Base-by-base conservation (phyloP, 1,140 invertebrate species). In the Idris sp. region DNA sequence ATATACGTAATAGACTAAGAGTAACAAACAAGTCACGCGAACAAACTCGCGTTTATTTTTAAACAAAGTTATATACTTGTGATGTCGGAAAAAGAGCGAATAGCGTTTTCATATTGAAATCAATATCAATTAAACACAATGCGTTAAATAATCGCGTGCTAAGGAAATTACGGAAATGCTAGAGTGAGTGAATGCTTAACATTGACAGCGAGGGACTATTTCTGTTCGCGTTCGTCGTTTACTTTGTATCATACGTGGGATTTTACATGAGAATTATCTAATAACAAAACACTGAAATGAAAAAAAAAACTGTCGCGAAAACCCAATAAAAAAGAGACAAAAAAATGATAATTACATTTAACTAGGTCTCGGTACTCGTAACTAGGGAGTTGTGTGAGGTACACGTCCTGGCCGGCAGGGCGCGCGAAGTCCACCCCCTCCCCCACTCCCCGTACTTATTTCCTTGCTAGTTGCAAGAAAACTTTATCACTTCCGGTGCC, bases 351-450 rank as follows among this genome's bases (percentile, higher is more conserved):
- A n/a, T 11, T 0, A 43, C 49, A 28, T 25, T 61, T 2, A 35
- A 84, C 85, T 87, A 87, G 86, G 86, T 85, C 61, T 87, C 85
- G 86, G 86, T 87, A 87, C 86, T 87, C 86, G 86, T 88, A 88
- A 88, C 85, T 88, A 88, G 86, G 86, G 86, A 88, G 86, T 88
- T 88, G 86, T 88, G 86, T 86, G 86, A 88, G 86, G 86, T 88
- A 88, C 84, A 86, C 84, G 85, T 88, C 85, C 86, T 88, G 86
- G 80, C 84, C 86, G 86, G 84, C 85, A 86, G 86, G 86, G 86
- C 86, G 84, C 85, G 84, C 84, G 86, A 86, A 81, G 73, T 86
- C 82, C 85, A 83, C 79, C 86, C 79, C 81, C 84, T 81, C 86
- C 80, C 86, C 83, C 83, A 84, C 77, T 80, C 81, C 85, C 86